Conservation (phyloP, 2,113 vertebrate genomes). For the Grantiella picta region DNA sequence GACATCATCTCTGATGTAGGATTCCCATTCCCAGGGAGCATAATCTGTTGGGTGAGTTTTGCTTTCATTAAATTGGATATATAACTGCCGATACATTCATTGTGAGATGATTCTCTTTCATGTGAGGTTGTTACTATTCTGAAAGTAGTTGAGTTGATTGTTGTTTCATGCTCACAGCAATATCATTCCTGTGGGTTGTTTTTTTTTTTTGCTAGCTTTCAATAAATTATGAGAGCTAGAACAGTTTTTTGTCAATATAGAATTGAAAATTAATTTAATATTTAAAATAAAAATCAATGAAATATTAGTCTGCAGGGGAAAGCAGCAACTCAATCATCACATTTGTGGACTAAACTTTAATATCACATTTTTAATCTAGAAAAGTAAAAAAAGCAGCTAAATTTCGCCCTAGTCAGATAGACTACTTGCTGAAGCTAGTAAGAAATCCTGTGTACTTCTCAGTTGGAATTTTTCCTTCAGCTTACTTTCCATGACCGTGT, state of each 20-base stretch:
- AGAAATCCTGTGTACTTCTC: constrained; percentile 22
- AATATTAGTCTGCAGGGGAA: not conserved
- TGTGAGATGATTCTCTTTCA: not conserved
- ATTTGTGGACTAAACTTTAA: not conserved
- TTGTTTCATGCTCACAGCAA: not conserved
- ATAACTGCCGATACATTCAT: not conserved
- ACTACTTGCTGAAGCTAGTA: not conserved
- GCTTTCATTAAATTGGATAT: not conserved
- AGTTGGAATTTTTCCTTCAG: constrained; percentile 22
- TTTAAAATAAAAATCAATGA: not conserved
- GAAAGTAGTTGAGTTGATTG: not conserved
- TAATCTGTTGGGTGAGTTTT: not conserved
- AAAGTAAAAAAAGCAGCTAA: constrained; percentile 1
- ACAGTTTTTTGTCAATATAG: not conserved
- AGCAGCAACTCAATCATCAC: not conserved
- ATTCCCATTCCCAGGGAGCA: not conserved
- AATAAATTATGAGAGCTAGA: not conserved
- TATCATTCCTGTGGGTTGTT: not conserved
- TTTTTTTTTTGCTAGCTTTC: not conserved
- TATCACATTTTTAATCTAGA: constrained; percentile 13
- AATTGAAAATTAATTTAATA: constrained; percentile 4
- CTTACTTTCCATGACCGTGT: not conserved
- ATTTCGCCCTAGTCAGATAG: not conserved
- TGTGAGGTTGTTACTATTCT: not conserved
- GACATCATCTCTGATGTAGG: not conserved